Percentiles rank a stretch among this genome's conserved stretches.
Evolutionary conservation across 1,140 invertebrate genomes (phyloP).

Genomic region (Halyomorpha halys): DNA sequence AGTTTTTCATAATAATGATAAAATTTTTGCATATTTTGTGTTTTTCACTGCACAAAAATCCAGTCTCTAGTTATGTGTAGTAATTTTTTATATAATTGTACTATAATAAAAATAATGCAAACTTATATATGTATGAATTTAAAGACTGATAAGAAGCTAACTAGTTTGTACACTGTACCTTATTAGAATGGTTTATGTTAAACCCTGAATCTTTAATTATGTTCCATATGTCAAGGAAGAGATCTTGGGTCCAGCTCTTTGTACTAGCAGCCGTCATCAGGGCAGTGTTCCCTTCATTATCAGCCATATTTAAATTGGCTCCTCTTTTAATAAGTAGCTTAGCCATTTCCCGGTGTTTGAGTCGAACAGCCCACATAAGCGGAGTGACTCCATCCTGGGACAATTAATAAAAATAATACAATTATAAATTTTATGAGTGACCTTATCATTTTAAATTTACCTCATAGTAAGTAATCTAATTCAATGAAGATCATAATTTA

Average conservation of each 20-base stretch:
- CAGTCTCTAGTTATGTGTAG: no score
- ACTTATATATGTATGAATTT: no score
- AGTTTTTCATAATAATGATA: no score
- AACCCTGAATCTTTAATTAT: slow-evolving; percentile 29
- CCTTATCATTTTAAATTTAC: no score
- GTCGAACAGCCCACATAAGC: slow-evolving; percentile 36
- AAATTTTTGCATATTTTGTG: no score
- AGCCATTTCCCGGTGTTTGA: slow-evolving; percentile 35
- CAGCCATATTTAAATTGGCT: slow-evolving; percentile 33
- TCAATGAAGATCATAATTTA: no score
- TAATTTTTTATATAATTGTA: no score
- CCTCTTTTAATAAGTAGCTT: slow-evolving; percentile 33
- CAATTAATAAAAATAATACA: not conserved
- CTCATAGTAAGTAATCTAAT: no score
- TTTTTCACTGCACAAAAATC: no score
- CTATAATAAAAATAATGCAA: no score
- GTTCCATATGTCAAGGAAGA: slow-evolving; percentile 36
- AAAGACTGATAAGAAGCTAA: not conserved
- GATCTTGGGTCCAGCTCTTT: slow-evolving; percentile 34
- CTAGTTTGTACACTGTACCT: not conserved
- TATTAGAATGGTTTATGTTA: slow-evolving; percentile 12
- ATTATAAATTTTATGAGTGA: no score
- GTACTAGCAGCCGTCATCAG: slow-evolving; percentile 35
- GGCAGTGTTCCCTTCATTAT: slow-evolving; percentile 34
- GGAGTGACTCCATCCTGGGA: slow-evolving; percentile 33